Evolutionary conservation across 2,113 vertebrate genomes (phyloP).

Genomic region (Cichladusa arquata): DNA sequence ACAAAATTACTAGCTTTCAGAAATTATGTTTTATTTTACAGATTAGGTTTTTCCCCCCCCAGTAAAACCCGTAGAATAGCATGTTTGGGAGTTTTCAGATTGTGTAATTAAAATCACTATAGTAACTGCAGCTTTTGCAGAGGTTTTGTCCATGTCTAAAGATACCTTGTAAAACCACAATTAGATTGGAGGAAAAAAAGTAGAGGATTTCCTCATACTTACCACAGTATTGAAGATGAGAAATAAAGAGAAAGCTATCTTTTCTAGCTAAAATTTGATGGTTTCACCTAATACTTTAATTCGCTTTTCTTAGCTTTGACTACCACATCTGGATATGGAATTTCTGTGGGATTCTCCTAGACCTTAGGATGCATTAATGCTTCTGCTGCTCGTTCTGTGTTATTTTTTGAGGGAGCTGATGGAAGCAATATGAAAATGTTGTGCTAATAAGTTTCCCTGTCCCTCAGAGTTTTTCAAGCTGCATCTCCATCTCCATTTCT

Average conservation of each 20-base stretch:
- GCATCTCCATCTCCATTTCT: neutral
- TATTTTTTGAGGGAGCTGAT: neutral
- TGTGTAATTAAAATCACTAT: constrained; percentile 33
- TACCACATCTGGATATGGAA: neutral
- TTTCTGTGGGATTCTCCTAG: neutral
- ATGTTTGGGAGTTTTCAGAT: constrained; percentile 1
- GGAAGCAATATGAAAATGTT: neutral
- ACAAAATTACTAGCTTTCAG: neutral
- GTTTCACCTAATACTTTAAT: neutral
- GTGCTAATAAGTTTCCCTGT: neutral
- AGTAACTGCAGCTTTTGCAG: neutral
- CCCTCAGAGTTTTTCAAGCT: neutral
- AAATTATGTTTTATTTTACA: constrained; percentile 10
- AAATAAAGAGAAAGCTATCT: neutral
- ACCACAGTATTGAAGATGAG: neutral
- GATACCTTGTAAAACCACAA: neutral
- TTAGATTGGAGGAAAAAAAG: neutral
- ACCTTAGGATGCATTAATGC: neutral
- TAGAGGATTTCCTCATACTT: neutral
- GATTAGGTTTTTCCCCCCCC: rapidly evolving
- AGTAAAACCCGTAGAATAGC: neutral
- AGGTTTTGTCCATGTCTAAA: neutral
- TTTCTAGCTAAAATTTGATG: neutral
- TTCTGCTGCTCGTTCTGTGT: neutral
- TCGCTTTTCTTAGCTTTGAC: constrained; percentile 22